Conservation (phyloP, 2,888 invertebrate species). For the Xestia ashworthii region DNA sequence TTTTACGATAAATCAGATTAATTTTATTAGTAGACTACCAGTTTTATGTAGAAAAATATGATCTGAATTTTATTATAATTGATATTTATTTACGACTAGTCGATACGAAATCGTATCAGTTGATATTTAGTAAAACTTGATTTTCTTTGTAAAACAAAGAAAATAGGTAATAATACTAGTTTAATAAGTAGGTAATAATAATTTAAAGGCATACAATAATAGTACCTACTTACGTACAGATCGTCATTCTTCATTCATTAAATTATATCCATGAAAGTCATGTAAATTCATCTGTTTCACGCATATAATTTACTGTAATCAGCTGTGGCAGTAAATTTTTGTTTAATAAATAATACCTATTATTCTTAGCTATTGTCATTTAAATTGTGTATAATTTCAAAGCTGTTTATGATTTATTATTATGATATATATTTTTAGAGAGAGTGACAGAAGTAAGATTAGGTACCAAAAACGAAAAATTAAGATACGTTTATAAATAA, state of each 20-base stretch:
- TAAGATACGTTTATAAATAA: neutral
- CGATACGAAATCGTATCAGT: neutral
- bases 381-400: neutral
- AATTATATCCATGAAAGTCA: conserved; percentile 4
- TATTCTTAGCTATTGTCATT: conserved; percentile 17
- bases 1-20: neutral
- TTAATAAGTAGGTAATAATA: too few relatives aligned
- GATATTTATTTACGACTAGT: conserved; percentile 11
- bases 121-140: neutral
- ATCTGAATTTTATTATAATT: neutral
- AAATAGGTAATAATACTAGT: too few relatives aligned
- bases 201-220: neutral
- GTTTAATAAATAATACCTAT: conserved; percentile 7
- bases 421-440: neutral
- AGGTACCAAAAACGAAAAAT: neutral
- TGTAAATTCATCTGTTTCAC: conserved; percentile 28
- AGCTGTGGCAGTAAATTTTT: conserved; percentile 20
- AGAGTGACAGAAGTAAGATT: neutral
- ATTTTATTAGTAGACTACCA: neutral
- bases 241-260: conserved; percentile 2
- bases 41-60: neutral
- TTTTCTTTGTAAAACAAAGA: neutral
- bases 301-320: conserved; percentile 14
- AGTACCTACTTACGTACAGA: neutral
- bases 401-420: neutral